Conservation (phyloP, 2,113 vertebrate genomes). For the Athene cunicularia region DNA sequence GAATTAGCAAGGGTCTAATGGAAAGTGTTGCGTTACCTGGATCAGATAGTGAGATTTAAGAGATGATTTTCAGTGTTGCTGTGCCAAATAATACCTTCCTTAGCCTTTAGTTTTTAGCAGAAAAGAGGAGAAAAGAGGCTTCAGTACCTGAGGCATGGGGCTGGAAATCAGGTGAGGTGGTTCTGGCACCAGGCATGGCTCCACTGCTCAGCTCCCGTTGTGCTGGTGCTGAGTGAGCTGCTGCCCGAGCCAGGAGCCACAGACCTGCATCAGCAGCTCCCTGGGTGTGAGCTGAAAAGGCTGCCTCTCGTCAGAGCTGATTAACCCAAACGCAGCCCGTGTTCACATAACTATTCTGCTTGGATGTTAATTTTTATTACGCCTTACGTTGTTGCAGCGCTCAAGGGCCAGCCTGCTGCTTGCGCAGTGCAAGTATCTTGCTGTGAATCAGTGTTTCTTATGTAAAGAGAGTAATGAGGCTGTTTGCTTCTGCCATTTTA, state of each 20-base stretch:
- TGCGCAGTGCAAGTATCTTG: neutral
- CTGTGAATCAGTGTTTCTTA: neutral
- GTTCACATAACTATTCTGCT: neutral
- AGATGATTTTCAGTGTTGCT: neutral
- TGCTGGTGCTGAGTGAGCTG: neutral
- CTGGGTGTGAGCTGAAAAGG: conserved; percentile 10
- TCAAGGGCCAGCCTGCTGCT: neutral
- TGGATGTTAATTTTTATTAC: neutral
- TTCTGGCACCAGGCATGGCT: neutral
- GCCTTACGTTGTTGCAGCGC: neutral
- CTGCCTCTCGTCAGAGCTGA: neutral
- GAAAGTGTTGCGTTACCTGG: neutral
- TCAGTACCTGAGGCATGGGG: neutral
- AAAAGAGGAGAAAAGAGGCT: neutral
- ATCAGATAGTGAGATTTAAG: neutral
- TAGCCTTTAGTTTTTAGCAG: neutral
- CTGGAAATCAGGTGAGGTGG: neutral
- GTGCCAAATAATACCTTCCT: neutral
- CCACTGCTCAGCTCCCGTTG: accelerated
- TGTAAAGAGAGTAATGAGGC: neutral
- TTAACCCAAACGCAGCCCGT: neutral
- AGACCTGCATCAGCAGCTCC: conserved; percentile 13
- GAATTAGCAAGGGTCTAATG: neutral
- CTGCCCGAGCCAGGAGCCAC: neutral
- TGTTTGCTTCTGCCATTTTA: neutral